Evolutionary conservation across 2,113 vertebrate species (phyloP).

Genomic region (Mesitornis unicolor): DNA sequence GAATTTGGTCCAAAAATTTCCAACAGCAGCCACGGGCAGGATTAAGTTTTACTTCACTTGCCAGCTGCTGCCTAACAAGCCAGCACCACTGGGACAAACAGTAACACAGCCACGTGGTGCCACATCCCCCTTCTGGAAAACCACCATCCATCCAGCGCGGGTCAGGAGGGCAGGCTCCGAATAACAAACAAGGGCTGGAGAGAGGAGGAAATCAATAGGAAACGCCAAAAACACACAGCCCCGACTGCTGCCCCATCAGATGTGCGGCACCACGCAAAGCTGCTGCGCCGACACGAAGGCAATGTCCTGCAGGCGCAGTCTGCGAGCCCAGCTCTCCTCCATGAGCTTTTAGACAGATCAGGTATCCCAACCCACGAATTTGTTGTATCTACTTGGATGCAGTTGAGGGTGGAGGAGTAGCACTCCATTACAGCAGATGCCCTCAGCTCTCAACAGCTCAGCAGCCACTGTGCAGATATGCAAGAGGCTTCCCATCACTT

Average conservation of each 20-base stretch:
- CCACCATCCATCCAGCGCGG: slow-evolving; percentile 13
- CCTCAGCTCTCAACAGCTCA: neutral
- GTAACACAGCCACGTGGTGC: neutral
- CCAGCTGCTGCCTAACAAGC: slow-evolving; percentile 33
- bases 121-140: slow-evolving; percentile 39
- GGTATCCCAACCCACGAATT: neutral
- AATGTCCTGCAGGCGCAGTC: neutral
- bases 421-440: neutral
- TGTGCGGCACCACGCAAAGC: neutral
- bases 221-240: slow-evolving; percentile 25
- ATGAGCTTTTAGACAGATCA: neutral
- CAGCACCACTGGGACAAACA: neutral
- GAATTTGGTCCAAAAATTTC: slow-evolving; percentile 19
- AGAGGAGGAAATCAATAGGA: slow-evolving; percentile 49
- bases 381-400: neutral
- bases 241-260: slow-evolving; percentile 18
- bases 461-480: neutral
- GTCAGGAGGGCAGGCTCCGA: slow-evolving; percentile 46
- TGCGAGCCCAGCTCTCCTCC: neutral
- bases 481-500: neutral
- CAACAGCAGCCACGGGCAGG: neutral
- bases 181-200: slow-evolving; percentile 57
- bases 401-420: neutral
- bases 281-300: neutral
- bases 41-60: slow-evolving; percentile 22